Evolutionary conservation across 1,140 invertebrate genomes (phyloP), one percentile per base, ranked within the genome.

Genomic region (Drosophila auraria): DNA sequence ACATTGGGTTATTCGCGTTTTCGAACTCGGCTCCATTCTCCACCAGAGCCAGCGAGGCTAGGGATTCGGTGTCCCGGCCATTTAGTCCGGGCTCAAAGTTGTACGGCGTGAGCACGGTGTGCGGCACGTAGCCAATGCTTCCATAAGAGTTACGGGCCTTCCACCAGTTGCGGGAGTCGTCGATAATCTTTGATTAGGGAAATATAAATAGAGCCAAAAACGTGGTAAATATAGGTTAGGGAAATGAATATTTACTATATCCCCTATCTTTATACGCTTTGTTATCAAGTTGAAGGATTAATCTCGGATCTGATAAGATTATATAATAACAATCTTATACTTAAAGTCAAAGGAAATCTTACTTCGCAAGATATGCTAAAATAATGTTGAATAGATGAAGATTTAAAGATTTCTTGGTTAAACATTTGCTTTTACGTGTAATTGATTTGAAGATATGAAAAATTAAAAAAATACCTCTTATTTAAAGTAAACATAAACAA

Each of bases 111-210:
- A 99, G 96, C 91, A 99, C 99, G 6, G 99, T 99, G 93, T 99
- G 97, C 0, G 99, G 99, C 50, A 99, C 98, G 93, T 99, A 98
- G 56, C 98, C 98, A 14, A 97, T 94, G 91, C 97, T 96, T 7
- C 97, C 97, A 70, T 96, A 95, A 1, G 95, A 95, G 93, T 99
- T 99, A 50, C 97, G 95, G 51, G 98, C 97, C 93, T 99, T 98
- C 99, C 99, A 99, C 99, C 99, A 99, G 92, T 99, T 99, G 74
- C 98, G 95, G 45, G 96, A 97, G 93, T 98, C 97, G 92, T 99
- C 98, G 69, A 99, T 94, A 42, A 99, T 95, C 97, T 98, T 25
- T 23, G 58, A 63, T 45, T 45, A 20, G n/a, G 9, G 14, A 45
- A 62, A 8, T 12, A 17, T 5, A 45, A 45, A 59, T 45, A 47